phyloP scores from a whole-genome alignment of 2,113 vertebrate genomes.

The Brachirus orientalis region DNA sequence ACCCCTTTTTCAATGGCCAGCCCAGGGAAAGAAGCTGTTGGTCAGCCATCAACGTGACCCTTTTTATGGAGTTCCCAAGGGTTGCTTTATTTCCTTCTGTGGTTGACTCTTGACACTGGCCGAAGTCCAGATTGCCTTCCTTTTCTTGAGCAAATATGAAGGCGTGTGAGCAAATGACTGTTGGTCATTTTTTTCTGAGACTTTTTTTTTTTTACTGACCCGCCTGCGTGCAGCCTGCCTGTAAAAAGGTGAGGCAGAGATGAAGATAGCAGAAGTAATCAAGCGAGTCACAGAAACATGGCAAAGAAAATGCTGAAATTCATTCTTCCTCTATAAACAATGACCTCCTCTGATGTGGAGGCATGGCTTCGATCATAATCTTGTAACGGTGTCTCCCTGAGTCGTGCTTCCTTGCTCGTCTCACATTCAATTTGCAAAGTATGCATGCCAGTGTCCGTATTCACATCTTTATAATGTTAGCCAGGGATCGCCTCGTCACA shows the following conservation, averaged over 20 bases:
- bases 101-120: slow-evolving; percentile 34
- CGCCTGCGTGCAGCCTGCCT: too few relatives aligned
- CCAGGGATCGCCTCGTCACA: slow-evolving; percentile 13
- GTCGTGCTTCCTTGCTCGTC: not conserved
- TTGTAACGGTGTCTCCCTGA: not conserved
- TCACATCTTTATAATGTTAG: slow-evolving; percentile 20
- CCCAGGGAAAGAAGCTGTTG: slow-evolving; percentile 44
- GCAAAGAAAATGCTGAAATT: too few relatives aligned
- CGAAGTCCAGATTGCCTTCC: slow-evolving; percentile 33
- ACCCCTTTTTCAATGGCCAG: slow-evolving; percentile 37
- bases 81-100: slow-evolving; percentile 36
- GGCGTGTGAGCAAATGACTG: not conserved
- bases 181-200: not conserved
- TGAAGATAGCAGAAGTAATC: too few relatives aligned
- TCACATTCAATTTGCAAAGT: slow-evolving; percentile 16
- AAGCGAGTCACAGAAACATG: too few relatives aligned
- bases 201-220: too few relatives aligned
- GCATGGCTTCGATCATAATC: not conserved
- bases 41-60: slow-evolving; percentile 45
- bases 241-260: too few relatives aligned
- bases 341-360: too few relatives aligned
- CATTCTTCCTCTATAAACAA: too few relatives aligned
- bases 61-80: slow-evolving; percentile 38
- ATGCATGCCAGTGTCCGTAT: not conserved
- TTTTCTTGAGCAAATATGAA: slow-evolving; percentile 13